Conservation (phyloP, 2,113 vertebrate genomes). For the Origma solitaria region DNA sequence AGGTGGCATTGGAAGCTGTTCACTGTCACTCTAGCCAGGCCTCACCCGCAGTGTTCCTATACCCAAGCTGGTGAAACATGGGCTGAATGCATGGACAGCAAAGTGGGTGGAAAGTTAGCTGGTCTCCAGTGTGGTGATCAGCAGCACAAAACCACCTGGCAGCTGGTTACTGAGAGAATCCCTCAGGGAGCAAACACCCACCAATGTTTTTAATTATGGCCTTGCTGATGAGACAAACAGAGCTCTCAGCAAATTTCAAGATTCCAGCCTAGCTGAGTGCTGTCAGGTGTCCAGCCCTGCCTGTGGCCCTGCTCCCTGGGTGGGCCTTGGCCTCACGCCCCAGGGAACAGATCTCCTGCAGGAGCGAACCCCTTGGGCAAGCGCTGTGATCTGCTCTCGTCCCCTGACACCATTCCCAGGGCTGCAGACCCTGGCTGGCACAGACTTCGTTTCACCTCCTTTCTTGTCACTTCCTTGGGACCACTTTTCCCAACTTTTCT, state of each 20-base stretch:
- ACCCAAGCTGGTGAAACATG: neutral
- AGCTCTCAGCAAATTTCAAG: neutral
- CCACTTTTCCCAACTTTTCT: neutral
- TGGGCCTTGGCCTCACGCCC: rapidly evolving
- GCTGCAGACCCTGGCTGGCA: neutral
- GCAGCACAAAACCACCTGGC: neutral
- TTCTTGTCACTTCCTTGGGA: rapidly evolving
- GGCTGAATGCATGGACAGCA: neutral
- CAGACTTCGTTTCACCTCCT: neutral
- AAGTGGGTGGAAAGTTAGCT: neutral
- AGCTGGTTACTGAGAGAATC: neutral
- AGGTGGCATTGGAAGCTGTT: neutral
- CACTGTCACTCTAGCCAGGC: neutral
- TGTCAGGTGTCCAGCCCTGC: neutral
- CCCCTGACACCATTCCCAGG: neutral
- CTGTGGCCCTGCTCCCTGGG: neutral
- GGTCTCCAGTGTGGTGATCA: neutral
- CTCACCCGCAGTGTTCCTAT: neutral
- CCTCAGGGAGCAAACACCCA: neutral
- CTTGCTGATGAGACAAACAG: neutral
- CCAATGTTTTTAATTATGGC: neutral
- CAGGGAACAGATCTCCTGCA: rapidly evolving
- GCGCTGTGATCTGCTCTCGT: neutral
- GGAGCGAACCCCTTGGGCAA: neutral
- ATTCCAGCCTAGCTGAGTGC: neutral